phyloP scores from a whole-genome alignment of 2,888 invertebrate genomes.

The Thymelicus sylvestris region DNA sequence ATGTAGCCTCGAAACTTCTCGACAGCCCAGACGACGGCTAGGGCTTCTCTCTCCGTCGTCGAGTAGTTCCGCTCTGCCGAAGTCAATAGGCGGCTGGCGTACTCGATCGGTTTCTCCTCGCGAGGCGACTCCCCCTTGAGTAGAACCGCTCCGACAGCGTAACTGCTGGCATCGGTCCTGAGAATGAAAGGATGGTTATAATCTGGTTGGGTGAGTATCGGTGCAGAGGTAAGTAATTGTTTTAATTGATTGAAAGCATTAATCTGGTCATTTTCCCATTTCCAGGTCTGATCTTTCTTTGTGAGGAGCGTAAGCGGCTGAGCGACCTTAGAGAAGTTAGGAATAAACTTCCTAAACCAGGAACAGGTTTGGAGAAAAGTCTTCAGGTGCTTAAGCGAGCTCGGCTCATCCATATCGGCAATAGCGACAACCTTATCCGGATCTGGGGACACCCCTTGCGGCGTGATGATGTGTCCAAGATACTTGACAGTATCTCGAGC shows the following conservation, averaged over 20 bases:
- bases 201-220: conserved; percentile 48
- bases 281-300: background rate
- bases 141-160: conserved; percentile 45
- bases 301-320: conserved; percentile 1
- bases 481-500: background rate
- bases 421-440: background rate
- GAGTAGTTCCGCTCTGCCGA: conserved; percentile 59
- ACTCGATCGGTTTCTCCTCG: conserved; percentile 45
- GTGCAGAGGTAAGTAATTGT: conserved; percentile 41
- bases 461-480: background rate
- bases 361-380: background rate
- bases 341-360: background rate
- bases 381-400: background rate
- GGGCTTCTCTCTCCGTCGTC: conserved; percentile 63
- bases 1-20: conserved; percentile 48
- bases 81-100: conserved; percentile 43
- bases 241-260: background rate
- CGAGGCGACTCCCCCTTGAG: conserved; percentile 47
- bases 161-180: conserved; percentile 50
- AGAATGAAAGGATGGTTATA: conserved; percentile 47
- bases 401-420: background rate
- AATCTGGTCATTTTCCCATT: background rate
- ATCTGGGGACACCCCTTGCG: background rate
- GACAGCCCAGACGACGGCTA: conserved; percentile 47
- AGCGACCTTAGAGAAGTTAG: background rate